Conservation (phyloP, 2,797 vertebrate genomes). For the Sphenopsis melanotis region DNA sequence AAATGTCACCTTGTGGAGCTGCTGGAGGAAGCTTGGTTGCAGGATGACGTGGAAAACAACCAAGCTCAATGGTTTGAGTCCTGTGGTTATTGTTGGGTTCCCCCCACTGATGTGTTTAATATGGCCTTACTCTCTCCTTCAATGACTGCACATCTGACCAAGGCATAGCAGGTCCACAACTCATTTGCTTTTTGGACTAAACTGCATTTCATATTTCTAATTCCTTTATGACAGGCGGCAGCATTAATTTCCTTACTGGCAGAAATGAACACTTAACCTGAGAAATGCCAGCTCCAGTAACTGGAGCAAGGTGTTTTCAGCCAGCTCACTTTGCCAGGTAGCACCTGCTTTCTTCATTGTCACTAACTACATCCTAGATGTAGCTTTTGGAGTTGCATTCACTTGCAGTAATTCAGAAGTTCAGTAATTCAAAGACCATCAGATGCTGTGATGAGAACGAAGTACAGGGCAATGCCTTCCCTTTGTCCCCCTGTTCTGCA, state of each 20-base stretch:
- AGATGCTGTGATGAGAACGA: constrained; percentile 34
- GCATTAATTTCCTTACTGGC: neutral
- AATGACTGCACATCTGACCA: rapidly evolving
- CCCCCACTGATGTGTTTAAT: neutral
- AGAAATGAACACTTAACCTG: neutral
- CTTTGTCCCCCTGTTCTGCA: constrained; percentile 5
- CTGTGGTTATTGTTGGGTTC: neutral
- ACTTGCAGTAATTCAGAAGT: neutral
- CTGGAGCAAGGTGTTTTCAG: neutral
- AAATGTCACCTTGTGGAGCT: neutral
- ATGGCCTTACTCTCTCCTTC: neutral
- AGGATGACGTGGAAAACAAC: neutral
- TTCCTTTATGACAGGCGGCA: neutral
- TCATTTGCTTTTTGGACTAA: neutral
- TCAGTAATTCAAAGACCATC: constrained; percentile 21
- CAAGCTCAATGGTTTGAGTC: neutral
- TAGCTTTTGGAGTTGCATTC: neutral
- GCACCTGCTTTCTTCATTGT: neutral
- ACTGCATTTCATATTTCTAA: neutral
- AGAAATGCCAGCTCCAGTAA: neutral
- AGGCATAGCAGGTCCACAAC: neutral
- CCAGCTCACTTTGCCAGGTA: neutral
- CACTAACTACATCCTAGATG: neutral
- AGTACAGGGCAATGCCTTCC: constrained; percentile 43
- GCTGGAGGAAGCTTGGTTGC: neutral